phyloP scores from a whole-genome alignment of 2,113 vertebrate genomes.

The Pterocles orientalis region DNA sequence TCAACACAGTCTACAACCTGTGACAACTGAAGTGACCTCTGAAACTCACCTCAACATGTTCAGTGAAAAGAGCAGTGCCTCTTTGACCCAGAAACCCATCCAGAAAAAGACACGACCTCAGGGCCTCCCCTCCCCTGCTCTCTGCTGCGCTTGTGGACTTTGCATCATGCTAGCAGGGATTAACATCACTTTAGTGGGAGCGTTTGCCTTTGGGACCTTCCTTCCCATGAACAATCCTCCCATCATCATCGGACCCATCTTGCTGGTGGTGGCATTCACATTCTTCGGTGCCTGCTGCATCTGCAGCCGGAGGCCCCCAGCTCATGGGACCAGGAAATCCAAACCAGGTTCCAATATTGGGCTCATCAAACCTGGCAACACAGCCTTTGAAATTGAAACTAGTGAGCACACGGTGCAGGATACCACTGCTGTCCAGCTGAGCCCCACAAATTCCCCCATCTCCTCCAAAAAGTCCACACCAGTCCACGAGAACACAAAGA shows the following conservation, averaged over 20 bases:
- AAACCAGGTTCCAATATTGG: conserved; percentile 77
- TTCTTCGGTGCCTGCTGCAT: conserved; percentile 90
- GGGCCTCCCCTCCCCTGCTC: conserved; percentile 86
- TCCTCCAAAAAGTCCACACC: conserved; percentile 86
- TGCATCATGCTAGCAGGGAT: conserved; percentile 95
- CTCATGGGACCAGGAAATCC: conserved; percentile 58
- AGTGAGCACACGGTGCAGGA: conserved; percentile 95
- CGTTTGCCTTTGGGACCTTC: conserved; percentile 88
- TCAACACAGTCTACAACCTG: not conserved
- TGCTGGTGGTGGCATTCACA: conserved; percentile 84
- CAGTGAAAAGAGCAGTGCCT: conserved; percentile 74
- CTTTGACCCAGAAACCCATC: conserved; percentile 70
- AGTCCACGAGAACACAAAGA: not conserved
- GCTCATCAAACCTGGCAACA: conserved; percentile 79
- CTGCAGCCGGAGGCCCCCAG: conserved; percentile 81
- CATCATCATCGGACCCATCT: conserved; percentile 88
- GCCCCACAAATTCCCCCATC: conserved; percentile 86
- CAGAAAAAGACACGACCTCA: conserved; percentile 76
- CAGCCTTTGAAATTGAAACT: conserved; percentile 91
- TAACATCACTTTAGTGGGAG: conserved; percentile 95
- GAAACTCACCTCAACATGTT: conserved; percentile 60
- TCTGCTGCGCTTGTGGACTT: conserved; percentile 93
- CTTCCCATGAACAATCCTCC: conserved; percentile 85
- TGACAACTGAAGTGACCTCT: not conserved
- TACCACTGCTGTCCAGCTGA: conserved; percentile 91